Base-by-base conservation (phyloP, 2,797 vertebrate genomes). In the Labroides dimidiatus region DNA sequence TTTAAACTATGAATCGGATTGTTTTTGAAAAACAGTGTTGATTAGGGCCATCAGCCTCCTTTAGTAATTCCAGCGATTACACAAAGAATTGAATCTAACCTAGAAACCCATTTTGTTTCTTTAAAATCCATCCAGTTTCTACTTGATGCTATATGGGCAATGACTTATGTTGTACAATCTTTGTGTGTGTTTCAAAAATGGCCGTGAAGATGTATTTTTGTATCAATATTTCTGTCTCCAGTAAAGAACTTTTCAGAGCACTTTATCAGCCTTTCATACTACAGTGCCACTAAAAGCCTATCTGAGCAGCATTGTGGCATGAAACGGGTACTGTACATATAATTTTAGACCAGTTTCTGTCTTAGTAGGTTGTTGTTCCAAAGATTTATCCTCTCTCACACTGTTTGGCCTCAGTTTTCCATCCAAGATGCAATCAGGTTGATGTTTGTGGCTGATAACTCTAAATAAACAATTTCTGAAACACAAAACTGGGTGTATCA, bases 391-490 rank as follows among this genome's bases (percentile, higher is more conserved):
- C 47, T 52, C 10, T 63, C 62, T 21, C 17, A 52, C 48, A 57
- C 20, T 11, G 16, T 49, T 47, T 30, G 47, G 58, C 55, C 69
- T 77, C 47, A 33, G 62, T 70, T 76, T 70, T 67, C 66, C 75
- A 21, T 73, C 52, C 15, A 21, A 36, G 51, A 70, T 59, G 24
- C 58, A 53, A 60, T 53, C 73, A 52, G 65, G 58, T 70, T 63
- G 69, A 16, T 77, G 64, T 63, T 60, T 70, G 60, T 78, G 57
- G 33, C 64, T 61, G 55, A 42, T 80, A 64, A 66, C 73, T 79
- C 72, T 72, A 41, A 91, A 91, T 92, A 89, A 62, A 71, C 41
- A 62, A 53, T 39, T 50, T 77, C 36, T 83, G 64, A 42, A 47
- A 69, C 82, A 75, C 58, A 2, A 79, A 71, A 49, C 47, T 51